A percentile compares a stretch with the other conserved stretches of the same genome.
phyloP scores from a whole-genome alignment of 2,888 invertebrate genomes.

The Diachrysia chrysitis region DNA sequence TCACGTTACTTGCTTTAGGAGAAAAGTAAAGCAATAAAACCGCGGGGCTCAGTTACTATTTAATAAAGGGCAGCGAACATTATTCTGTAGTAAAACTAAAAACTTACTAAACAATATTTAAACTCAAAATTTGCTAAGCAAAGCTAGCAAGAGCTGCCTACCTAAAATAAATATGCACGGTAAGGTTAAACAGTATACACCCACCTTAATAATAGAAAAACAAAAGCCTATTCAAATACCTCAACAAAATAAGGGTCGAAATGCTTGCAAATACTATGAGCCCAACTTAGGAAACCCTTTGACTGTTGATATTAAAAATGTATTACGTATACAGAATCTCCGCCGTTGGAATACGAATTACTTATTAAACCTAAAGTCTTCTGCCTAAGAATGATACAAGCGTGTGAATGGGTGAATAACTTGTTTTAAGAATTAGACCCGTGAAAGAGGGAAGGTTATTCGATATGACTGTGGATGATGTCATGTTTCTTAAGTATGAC shows the following conservation, averaged over 20 bases:
- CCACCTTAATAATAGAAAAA: not conserved
- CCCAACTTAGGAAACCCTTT: conserved; percentile 18
- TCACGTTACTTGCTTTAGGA: too few relatives aligned
- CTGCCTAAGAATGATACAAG: conserved; percentile 16
- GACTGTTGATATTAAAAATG: conserved; percentile 33
- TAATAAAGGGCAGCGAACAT: not conserved
- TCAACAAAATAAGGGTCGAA: conserved; percentile 11
- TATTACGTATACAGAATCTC: conserved; percentile 7
- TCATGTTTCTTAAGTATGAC: too few relatives aligned
- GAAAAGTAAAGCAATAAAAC: too few relatives aligned
- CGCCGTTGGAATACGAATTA: conserved; percentile 29
- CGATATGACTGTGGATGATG: too few relatives aligned
- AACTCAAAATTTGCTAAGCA: not conserved
- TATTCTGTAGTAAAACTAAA: too few relatives aligned
- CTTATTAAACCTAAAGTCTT: conserved; percentile 6
- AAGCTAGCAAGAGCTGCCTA: not conserved
- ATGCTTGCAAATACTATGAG: conserved; percentile 21
- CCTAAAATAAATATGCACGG: too few relatives aligned
- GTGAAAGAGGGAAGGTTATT: too few relatives aligned
- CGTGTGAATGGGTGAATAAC: not conserved
- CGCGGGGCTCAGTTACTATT: too few relatives aligned
- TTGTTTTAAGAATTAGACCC: too few relatives aligned
- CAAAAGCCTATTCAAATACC: conserved; percentile 8
- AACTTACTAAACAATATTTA: not conserved
- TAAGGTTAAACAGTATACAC: not conserved